Base-by-base conservation (phyloP, 2,888 invertebrate genomes). In the Apodemia hepburni region DNA sequence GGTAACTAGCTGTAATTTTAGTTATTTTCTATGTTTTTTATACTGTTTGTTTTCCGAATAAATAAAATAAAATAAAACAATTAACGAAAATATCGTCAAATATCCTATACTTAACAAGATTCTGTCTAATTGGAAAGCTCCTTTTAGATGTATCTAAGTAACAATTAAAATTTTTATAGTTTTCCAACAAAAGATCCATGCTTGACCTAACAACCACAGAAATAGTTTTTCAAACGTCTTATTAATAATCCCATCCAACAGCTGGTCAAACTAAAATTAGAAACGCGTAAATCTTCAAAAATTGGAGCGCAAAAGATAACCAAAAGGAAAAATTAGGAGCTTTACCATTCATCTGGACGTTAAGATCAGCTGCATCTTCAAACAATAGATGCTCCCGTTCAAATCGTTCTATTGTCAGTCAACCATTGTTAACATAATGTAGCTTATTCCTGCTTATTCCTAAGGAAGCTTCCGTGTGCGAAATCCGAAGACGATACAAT, bases 391-490 rank as follows among this genome's bases (percentile, higher is more conserved):
- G 85, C 81, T 86, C 87, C 83, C 80, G 78, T 85, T 87, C 75
- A 75, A 73, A 75, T 73, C 70, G 71, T 71, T 79, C 85, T 70
- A 84, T 86, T 86, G 85, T 85, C 82, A 78, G 71, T 73, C 68
- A 79, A 66, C 72, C 64, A 84, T 88, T 87, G 87, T 87, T 84
- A 73, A 76, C 86, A 68, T 73, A 81, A 80, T 75, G 80, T 80
- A 71, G 72, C 76, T 79, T 82, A 82, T 81, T 78, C 59, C 79
- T 75, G 76, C 51, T 27, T 60, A 59, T 59, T 42, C 59, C 59
- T 45, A 60, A 29, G 78, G 81, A 81, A 78, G 87, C 87, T 88
- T 88, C 88, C 88, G 88, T 84, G 82, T 87, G 88, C 88, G 84
- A 88, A 87, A 85, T 45, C 78, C 75, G 74, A 77, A 74, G 75